These are phyloP conservation scores for Achlya flavicornis DNA, from an alignment of 2,888 invertebrate genomes.

Conservation along the genomic window DNA sequence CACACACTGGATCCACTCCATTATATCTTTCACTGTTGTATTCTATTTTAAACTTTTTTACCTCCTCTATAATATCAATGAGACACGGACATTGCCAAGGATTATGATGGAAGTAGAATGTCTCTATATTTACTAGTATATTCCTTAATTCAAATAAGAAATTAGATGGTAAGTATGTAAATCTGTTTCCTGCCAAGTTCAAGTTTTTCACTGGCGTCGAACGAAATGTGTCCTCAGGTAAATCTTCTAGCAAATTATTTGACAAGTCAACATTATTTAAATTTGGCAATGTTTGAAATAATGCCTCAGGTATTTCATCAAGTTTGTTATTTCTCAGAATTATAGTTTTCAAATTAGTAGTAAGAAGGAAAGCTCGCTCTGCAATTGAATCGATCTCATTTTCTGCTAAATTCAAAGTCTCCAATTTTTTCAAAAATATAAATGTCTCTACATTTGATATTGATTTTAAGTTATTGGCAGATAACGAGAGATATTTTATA, in stretches of 20 bases:
- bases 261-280: constrained; percentile 61
- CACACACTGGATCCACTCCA: constrained; percentile 64
- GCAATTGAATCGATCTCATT: constrained; percentile 58
- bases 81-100: constrained; percentile 75
- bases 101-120: constrained; percentile 68
- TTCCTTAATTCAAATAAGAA: constrained; percentile 66
- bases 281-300: constrained; percentile 55
- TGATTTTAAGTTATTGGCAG: neutral
- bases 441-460: constrained; percentile 14
- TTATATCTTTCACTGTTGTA: constrained; percentile 59
- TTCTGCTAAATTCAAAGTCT: constrained; percentile 35
- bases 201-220: constrained; percentile 59
- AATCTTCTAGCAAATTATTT: constrained; percentile 55
- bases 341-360: constrained; percentile 57
- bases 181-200: constrained; percentile 62
- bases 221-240: constrained; percentile 61
- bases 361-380: constrained; percentile 50
- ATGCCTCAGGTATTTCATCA: constrained; percentile 50
- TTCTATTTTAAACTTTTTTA: constrained; percentile 51
- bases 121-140: constrained; percentile 55
- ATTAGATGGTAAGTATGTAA: constrained; percentile 66
- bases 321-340: constrained; percentile 58
- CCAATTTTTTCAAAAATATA: neutral
- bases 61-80: constrained; percentile 59
- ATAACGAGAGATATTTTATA: constrained; percentile 1